Evolutionary conservation across 1,140 invertebrate genomes (phyloP).

Genomic region (Aphelinus certus): DNA sequence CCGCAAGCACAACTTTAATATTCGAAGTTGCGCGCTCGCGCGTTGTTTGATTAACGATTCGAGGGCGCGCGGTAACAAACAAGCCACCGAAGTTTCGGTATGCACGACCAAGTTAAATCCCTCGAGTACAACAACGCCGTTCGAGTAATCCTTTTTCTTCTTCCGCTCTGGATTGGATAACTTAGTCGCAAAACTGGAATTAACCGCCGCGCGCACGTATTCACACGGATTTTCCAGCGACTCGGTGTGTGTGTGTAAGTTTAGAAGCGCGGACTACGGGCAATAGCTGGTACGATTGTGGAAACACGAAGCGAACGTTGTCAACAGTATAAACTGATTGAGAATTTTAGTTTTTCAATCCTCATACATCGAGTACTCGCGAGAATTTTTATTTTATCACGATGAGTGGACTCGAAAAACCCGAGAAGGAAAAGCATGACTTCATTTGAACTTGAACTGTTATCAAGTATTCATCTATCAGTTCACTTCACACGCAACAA

Average conservation of each 20-base stretch:
- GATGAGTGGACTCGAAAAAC: too few relatives aligned
- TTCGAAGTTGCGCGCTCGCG: constrained; percentile 4
- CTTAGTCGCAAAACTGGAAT: constrained; percentile 50
- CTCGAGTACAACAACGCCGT: constrained; percentile 43
- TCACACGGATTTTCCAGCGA: background rate
- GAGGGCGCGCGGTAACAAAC: constrained; percentile 37
- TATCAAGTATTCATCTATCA: too few relatives aligned
- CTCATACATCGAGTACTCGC: too few relatives aligned
- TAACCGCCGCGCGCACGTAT: constrained; percentile 44
- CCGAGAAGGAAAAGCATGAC: too few relatives aligned
- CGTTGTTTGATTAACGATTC: constrained; percentile 37
- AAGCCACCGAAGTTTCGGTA: constrained; percentile 39
- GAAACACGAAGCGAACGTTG: too few relatives aligned
- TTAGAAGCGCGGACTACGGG: too few relatives aligned
- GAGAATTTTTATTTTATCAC: too few relatives aligned
- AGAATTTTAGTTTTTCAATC: too few relatives aligned
- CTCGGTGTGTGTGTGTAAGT: background rate
- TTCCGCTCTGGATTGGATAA: constrained; percentile 44
- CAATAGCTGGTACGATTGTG: too few relatives aligned
- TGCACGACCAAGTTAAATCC: constrained; percentile 45
- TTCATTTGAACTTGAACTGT: too few relatives aligned
- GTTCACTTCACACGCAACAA: too few relatives aligned
- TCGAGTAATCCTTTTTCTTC: constrained; percentile 49
- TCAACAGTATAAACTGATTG: too few relatives aligned
- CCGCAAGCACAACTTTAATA: constrained; percentile 22